Base-by-base conservation (phyloP, 2,113 vertebrate genomes). In the Mobula hypostoma region DNA sequence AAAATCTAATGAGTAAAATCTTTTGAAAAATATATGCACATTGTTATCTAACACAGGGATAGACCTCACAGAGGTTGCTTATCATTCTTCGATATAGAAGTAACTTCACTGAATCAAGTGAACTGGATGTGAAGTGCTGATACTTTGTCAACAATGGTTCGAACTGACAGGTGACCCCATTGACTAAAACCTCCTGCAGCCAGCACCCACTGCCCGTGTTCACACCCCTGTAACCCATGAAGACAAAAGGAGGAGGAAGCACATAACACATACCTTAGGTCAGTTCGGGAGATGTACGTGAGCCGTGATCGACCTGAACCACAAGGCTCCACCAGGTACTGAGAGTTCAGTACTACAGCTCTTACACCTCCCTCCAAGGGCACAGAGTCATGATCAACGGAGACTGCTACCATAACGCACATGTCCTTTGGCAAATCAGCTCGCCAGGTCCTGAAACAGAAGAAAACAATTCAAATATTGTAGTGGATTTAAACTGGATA, bases 271-370 rank as follows among this genome's bases (percentile, higher is more conserved):
- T 95, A 98, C 98, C 97, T 97, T 94, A 98, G 97, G 95, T 98
- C 98, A 1, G 97, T 96, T 12, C 97, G 96, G 96, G 98, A 98
- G 96, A 98, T 96, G 95, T 98, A 97, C 0, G 97, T 98, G 61
- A 98, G 96, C 1, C 95, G 95, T 68, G 97, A 97, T 94, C 96
- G 97, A 5, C 97, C 98, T 95, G 95, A 94, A 94, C 97, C 95
- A 0, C 97, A 95, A 4, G 98, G 97, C 94, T 98, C 98, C 1
- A 98, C 97, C 82, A 98, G 96, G 95, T 97, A 97, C 95, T 98
- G 97, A 40, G 97, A 98, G 0, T 96, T 97, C 94, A 98, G 95
- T 94, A 98, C 95, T 14, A 98, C 78, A 0, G 97, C 97, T 79
- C 97, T 95, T 78, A 98, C 97, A 0, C 97, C 97, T 0, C 96